A percentile compares a stretch with the other conserved stretches of the same genome.
These are phyloP conservation scores for Felis chaus DNA, from an alignment of 2,113 vertebrate species.

Conservation along the genomic window DNA sequence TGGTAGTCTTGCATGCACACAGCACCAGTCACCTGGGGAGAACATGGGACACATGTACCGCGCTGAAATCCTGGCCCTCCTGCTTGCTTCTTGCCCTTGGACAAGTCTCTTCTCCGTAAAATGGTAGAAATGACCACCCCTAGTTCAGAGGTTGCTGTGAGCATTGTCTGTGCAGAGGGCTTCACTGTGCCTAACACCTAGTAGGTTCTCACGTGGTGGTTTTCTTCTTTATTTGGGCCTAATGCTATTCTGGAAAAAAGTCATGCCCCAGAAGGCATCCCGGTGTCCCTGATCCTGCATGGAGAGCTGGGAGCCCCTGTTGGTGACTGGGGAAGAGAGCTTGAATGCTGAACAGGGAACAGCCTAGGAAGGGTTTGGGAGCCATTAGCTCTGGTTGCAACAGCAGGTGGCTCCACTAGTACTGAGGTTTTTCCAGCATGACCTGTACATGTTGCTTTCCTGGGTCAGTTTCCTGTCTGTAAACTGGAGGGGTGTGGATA, in stretches of 20 bases:
- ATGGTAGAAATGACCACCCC: too few relatives aligned
- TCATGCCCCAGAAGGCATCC: accelerated
- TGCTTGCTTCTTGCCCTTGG: not conserved
- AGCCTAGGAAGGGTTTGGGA: accelerated
- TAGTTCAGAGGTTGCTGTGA: not conserved
- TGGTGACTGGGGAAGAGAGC: not conserved
- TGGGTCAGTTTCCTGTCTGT: not conserved
- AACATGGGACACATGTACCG: accelerated
- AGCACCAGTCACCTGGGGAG: accelerated
- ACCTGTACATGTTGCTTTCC: too few relatives aligned
- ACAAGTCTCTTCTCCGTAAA: not conserved
- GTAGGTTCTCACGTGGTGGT: accelerated
- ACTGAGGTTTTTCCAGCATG: too few relatives aligned
- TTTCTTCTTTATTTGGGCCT: not conserved
- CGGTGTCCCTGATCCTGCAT: accelerated
- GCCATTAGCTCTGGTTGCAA: not conserved
- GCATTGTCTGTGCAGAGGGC: too few relatives aligned
- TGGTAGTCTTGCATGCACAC: too few relatives aligned
- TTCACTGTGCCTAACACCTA: accelerated
- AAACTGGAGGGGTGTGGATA: not conserved
- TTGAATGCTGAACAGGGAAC: accelerated
- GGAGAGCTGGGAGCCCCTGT: accelerated
- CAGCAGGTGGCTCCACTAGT: accelerated
- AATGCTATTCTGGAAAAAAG: not conserved
- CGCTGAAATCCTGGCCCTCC: not conserved